Evolutionary conservation across 2,888 invertebrate species (phyloP).

Genomic region (Mythimna ferrago): DNA sequence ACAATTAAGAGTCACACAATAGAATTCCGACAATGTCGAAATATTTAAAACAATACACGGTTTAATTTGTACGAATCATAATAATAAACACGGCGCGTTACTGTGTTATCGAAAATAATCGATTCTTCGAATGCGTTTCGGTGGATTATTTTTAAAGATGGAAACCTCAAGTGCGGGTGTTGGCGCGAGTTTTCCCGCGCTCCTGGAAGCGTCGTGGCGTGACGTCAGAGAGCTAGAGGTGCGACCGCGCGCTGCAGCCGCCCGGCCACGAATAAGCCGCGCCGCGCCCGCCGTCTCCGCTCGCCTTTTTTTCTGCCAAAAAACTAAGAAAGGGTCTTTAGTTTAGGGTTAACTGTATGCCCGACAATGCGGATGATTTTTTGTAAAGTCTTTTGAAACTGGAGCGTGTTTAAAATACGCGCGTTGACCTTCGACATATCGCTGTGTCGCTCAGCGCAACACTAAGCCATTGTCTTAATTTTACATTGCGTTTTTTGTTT

Average conservation of each 20-base stretch:
- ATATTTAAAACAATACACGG: constrained; percentile 86
- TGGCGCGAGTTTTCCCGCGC: constrained; percentile 86
- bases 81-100: constrained; percentile 83
- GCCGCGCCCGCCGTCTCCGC: constrained; percentile 73
- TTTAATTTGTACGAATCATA: constrained; percentile 84
- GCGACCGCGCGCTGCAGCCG: constrained; percentile 86
- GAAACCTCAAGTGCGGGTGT: constrained; percentile 62
- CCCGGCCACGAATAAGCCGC: constrained; percentile 84
- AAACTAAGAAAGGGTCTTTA: constrained; percentile 86
- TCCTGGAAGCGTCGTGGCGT: constrained; percentile 74
- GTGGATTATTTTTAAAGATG: constrained; percentile 68
- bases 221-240: constrained; percentile 70
- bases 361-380: constrained; percentile 77
- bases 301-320: constrained; percentile 86
- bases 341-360: constrained; percentile 87
- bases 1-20: constrained; percentile 86
- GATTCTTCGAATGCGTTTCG: constrained; percentile 71
- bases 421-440: constrained; percentile 73
- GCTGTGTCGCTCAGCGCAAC: constrained; percentile 52
- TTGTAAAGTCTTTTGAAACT: constrained; percentile 68
- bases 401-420: constrained; percentile 70
- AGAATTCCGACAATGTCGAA: constrained; percentile 86
- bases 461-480: constrained; percentile 66
- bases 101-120: constrained; percentile 78
- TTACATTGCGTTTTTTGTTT: constrained; percentile 69